Percentiles rank a stretch among this genome's conserved stretches.
Conservation (phyloP, 2,797 vertebrate genomes). For the Pristis pectinata region DNA sequence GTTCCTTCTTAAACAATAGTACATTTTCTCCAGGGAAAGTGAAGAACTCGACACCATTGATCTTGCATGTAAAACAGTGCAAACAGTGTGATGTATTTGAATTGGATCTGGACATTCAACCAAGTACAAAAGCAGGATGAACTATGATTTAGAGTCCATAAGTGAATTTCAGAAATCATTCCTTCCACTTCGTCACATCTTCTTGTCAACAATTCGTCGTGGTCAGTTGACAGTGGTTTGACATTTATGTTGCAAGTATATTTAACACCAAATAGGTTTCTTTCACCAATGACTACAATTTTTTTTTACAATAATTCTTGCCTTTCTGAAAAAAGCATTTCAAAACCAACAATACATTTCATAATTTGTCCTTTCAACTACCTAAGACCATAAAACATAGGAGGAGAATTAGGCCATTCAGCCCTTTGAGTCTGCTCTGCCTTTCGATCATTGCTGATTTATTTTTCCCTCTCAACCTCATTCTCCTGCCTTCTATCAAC, state of each 20-base stretch:
- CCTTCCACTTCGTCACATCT: neutral
- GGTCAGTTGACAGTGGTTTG: neutral
- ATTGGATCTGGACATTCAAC: neutral
- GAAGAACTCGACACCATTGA: neutral
- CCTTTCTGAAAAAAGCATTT: neutral
- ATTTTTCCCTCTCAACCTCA: too few relatives aligned
- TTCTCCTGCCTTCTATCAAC: too few relatives aligned
- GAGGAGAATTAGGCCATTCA: too few relatives aligned
- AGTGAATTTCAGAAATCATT: neutral
- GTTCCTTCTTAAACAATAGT: neutral
- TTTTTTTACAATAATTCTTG: neutral
- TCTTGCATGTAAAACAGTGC: neutral
- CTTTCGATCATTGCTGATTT: too few relatives aligned
- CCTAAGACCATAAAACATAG: too few relatives aligned
- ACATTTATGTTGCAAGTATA: neutral
- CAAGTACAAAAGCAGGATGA: neutral
- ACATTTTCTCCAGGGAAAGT: neutral
- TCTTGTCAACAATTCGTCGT: neutral
- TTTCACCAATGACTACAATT: neutral
- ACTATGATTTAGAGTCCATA: neutral
- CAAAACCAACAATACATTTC: neutral
- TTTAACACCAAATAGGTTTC: neutral
- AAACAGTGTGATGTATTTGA: neutral
- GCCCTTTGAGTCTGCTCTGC: too few relatives aligned
- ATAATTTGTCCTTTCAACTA: neutral